These are phyloP conservation scores for Tetragonisca angustula DNA, from an alignment of 2,888 invertebrate species.

Conservation along the genomic window DNA sequence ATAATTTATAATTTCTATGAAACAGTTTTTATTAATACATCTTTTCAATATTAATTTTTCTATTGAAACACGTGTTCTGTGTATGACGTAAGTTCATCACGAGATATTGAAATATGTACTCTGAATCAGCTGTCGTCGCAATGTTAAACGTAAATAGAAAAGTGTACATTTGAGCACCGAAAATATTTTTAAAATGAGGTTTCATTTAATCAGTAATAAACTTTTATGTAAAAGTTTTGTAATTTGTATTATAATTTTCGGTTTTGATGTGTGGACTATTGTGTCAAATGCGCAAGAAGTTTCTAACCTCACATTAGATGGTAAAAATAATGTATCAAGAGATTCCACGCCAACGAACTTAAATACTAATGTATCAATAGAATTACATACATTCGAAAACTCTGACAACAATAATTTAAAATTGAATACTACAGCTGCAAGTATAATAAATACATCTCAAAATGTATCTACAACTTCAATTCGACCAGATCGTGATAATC, in stretches of 20 bases:
- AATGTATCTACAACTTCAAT: constrained; percentile 24
- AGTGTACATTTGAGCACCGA: constrained; percentile 3
- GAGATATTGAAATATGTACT: constrained; percentile 49
- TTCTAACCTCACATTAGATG: constrained; percentile 54
- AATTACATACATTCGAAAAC: constrained; percentile 10
- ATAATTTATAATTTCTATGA: not conserved
- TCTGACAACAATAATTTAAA: constrained; percentile 5
- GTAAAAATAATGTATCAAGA: constrained; percentile 10
- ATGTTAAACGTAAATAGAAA: not conserved
- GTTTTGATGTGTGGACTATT: constrained; percentile 9
- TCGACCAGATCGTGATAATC: constrained; percentile 35
- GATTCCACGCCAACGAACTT: not conserved
- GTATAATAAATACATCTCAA: constrained; percentile 17
- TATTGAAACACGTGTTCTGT: constrained; percentile 16
- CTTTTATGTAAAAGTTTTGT: constrained; percentile 10
- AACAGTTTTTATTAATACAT: not conserved
- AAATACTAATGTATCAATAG: not conserved
- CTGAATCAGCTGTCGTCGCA: constrained; percentile 28
- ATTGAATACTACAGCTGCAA: constrained; percentile 6
- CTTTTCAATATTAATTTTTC: not conserved
- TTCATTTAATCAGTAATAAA: constrained; percentile 31
- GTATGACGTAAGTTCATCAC: constrained; percentile 27
- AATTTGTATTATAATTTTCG: constrained; percentile 24
- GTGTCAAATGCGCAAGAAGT: constrained; percentile 32
- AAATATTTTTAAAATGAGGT: constrained; percentile 47